Evolutionary conservation across 2,888 invertebrate genomes (phyloP).

Genomic region (Physocephala rufipes): DNA sequence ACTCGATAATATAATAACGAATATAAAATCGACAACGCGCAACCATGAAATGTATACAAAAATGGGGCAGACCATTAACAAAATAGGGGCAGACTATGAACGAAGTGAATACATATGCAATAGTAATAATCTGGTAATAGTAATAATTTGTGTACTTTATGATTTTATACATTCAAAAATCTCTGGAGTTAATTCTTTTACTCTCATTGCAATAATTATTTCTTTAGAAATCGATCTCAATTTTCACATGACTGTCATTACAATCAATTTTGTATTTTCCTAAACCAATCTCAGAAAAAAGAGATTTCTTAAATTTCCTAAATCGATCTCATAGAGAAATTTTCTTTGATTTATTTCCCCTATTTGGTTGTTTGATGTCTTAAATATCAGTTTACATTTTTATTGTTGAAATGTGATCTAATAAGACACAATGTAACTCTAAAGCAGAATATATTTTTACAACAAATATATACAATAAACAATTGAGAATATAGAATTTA

Average conservation of each 20-base stretch:
- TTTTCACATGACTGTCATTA: neutral
- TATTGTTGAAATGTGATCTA: constrained; percentile 7
- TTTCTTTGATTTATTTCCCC: no score
- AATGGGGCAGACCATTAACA: neutral
- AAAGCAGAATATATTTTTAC: neutral
- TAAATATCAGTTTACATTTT: no score
- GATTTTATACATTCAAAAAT: neutral
- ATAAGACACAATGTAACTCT: constrained; percentile 13
- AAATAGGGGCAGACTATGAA: neutral
- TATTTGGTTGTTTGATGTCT: no score
- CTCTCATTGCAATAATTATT: neutral
- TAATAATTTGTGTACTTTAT: neutral
- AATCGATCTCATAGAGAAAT: neutral
- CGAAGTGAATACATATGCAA: neutral
- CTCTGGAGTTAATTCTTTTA: neutral
- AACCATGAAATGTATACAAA: neutral
- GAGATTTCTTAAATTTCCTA: neutral
- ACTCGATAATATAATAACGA: neutral
- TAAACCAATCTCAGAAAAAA: neutral
- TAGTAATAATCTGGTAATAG: neutral
- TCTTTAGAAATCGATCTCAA: neutral
- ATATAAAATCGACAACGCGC: neutral
- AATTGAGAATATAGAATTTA: no score
- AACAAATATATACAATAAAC: neutral
- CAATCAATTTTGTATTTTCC: neutral